Evolutionary conservation across 1,140 invertebrate species (phyloP), one percentile per base, ranked within the genome.

Genomic region (Euwallacea similis): DNA sequence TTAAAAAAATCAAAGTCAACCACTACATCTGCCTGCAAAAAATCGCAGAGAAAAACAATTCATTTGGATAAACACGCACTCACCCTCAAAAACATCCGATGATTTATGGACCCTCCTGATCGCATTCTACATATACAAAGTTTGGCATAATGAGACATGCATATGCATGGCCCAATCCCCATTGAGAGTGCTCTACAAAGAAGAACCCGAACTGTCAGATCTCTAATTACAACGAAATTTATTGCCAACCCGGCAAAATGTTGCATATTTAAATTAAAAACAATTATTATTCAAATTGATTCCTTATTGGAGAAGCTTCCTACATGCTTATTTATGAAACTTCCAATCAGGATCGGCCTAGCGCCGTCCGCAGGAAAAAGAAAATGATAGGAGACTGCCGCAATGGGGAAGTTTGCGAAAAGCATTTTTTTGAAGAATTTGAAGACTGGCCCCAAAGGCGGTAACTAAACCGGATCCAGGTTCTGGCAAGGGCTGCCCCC

Each of bases 61-160:
- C 4, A 33, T 33, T 33, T 33, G 21, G 21, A 33, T 33, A 33
- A 33, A 33, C 21, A 33, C 21, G 21, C 21, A 33, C 21, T 33
- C 21, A 33, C 21, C 21, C 21, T 33, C 21, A 33, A 33, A 33
- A 33, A 33, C 21, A 33, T 4, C 4, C 21, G 21, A 33, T 33
- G 21, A 33, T 33, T 33, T 33, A 33, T 33, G 63, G 65, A 58
- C 50, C 65, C 42, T 58, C 43, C 55, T 44, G 43, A 67, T 59
- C 44, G 44, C 21, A 33, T 33, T 33, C 21, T 33, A 33, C 21
- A 33, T 33, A 33, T 42, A 59, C 42, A 43, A 69, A 47, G 59
- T 69, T 68, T 62, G 42, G 74, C 66, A 78, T 78, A 78, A 78
- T 76, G 73, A 77, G 74, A 76, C 77, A 76, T 78, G 74, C 75